phyloP scores from a whole-genome alignment of 1,140 invertebrate genomes.

The Parapsyche elsis region DNA sequence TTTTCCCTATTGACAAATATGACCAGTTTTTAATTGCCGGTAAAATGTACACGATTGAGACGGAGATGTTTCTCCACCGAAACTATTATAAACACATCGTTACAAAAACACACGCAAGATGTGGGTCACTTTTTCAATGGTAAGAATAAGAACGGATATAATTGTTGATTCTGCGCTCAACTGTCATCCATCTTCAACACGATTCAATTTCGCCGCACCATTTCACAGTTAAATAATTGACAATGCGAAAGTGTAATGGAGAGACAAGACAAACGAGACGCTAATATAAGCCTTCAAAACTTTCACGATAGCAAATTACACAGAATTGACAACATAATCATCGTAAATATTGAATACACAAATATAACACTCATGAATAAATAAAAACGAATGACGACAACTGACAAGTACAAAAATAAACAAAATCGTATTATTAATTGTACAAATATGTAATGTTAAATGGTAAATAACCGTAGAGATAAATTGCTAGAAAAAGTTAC shows the following conservation, averaged over 20 bases:
- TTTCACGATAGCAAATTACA: conserved; percentile 8
- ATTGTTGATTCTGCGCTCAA: not conserved
- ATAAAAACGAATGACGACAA: too few species aligned
- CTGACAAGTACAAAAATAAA: too few species aligned
- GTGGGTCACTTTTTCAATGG: conserved; percentile 26
- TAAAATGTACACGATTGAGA: not conserved
- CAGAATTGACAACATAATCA: conserved; percentile 1
- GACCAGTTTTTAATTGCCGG: conserved; percentile 40
- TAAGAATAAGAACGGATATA: conserved; percentile 23
- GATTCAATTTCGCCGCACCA: conserved; percentile 4
- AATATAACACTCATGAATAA: not conserved
- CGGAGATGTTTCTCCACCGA: not conserved
- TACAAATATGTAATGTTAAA: not conserved
- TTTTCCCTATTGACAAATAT: conserved; percentile 40
- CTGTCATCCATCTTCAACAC: conserved; percentile 15
- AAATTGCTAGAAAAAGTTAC: conserved; percentile 4
- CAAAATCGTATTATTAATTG: not conserved
- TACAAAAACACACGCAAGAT: conserved; percentile 2
- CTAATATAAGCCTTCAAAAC: not conserved
- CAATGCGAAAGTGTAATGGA: conserved; percentile 18
- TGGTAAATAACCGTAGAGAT: not conserved
- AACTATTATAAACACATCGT: not conserved
- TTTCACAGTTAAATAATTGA: conserved; percentile 18
- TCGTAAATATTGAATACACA: not conserved
- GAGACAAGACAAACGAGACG: conserved; percentile 1